Conservation (phyloP, 2,797 vertebrate genomes). For the Crenichthys baileyi region DNA sequence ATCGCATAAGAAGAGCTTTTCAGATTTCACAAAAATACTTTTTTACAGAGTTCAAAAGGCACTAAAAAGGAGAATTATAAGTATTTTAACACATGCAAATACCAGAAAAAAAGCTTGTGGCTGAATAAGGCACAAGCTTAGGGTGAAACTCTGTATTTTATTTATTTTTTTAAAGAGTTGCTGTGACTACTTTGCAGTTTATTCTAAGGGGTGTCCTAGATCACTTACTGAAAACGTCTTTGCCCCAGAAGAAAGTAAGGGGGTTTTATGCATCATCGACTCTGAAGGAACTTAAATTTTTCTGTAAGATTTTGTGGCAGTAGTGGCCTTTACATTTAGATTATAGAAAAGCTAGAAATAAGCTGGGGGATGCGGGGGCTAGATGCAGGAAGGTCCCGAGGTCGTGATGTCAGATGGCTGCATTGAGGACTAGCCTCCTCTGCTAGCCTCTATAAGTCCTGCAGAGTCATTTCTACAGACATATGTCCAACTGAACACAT, state of each 20-base stretch:
- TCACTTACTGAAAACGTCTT: no score
- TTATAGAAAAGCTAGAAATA: no score
- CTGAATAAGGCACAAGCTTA: background rate
- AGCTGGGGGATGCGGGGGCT: no score
- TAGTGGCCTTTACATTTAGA: background rate
- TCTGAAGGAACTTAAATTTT: background rate
- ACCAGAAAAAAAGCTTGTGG: background rate
- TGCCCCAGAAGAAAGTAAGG: background rate
- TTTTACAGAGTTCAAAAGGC: background rate
- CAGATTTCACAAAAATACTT: background rate
- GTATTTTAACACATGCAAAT: background rate
- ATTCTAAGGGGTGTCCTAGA: background rate
- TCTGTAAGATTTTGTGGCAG: background rate
- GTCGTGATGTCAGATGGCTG: no score
- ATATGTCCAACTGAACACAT: background rate
- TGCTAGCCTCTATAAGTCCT: no score
- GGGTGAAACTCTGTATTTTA: background rate
- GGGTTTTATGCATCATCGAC: background rate
- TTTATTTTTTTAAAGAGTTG: background rate
- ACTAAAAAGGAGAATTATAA: background rate
- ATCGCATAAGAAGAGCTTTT: background rate
- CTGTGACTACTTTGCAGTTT: background rate
- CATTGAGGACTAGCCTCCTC: no score
- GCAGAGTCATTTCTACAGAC: no score
- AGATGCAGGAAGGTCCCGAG: no score